phyloP scores from a whole-genome alignment of 2,797 vertebrate genomes.

The Fratercula arctica region DNA sequence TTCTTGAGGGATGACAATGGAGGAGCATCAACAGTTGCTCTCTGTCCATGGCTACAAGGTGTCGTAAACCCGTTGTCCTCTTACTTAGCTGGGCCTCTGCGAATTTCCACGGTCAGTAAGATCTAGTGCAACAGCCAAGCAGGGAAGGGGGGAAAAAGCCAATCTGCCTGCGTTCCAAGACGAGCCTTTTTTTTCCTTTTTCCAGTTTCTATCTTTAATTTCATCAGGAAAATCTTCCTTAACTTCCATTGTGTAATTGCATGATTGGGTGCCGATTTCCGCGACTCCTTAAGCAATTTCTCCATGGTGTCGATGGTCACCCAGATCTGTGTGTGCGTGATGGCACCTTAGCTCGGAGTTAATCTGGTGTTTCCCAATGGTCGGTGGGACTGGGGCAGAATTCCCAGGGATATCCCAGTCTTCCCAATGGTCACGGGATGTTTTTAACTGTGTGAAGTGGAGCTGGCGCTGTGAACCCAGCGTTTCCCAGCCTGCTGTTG shows the following conservation, averaged over 20 bases:
- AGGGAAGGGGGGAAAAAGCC: not conserved
- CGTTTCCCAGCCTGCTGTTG: not conserved
- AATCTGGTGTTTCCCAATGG: not conserved
- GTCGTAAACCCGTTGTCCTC: not conserved
- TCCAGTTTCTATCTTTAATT: not conserved
- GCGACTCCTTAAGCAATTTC: not conserved
- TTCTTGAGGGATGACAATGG: not conserved
- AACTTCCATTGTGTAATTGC: not conserved
- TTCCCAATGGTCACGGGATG: not conserved
- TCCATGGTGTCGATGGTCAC: accelerated
- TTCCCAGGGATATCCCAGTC: not conserved
- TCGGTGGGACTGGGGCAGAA: not conserved
- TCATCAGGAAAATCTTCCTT: not conserved
- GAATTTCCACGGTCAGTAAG: accelerated
- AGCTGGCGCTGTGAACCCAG: not conserved
- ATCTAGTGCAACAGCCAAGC: not conserved
- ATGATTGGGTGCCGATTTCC: not conserved
- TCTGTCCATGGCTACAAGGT: not conserved
- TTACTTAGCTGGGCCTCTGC: not conserved
- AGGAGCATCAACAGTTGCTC: not conserved
- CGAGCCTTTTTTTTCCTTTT: not conserved
- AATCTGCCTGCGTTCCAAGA: not conserved
- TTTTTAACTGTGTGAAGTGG: not conserved
- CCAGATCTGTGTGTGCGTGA: not conserved
- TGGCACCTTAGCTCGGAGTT: accelerated